Conservation (phyloP, 2,797 vertebrate genomes). For the Ctenopoma multispine region DNA sequence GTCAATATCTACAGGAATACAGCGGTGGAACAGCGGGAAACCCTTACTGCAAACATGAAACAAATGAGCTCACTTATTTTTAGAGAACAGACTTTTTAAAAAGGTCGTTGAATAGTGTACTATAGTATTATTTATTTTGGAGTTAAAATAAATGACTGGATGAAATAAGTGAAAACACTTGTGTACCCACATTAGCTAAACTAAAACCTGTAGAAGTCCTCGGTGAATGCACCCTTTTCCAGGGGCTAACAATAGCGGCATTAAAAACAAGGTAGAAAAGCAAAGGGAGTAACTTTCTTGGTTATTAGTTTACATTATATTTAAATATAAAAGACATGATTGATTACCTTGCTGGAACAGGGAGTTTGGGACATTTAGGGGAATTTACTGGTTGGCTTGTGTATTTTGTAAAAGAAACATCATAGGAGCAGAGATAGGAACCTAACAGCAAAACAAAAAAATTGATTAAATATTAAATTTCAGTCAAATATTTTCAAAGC, state of each 20-base stretch:
- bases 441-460: conserved; percentile 74
- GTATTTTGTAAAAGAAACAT: conserved; percentile 87
- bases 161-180: background rate
- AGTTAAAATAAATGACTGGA: background rate
- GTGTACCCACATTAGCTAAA: background rate
- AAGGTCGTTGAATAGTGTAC: background rate
- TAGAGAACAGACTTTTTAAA: background rate
- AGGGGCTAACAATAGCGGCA: background rate
- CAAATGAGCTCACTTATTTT: background rate
- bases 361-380: conserved; percentile 92
- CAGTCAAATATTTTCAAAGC: background rate
- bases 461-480: background rate
- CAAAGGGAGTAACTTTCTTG: background rate
- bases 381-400: conserved; percentile 72
- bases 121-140: background rate
- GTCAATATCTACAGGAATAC: conserved; percentile 90
- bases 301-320: background rate
- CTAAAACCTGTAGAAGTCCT: background rate
- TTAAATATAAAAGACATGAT: background rate
- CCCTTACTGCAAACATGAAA: conserved; percentile 77
- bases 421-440: conserved; percentile 92
- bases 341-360: conserved; percentile 91
- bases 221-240: background rate
- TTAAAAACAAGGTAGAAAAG: background rate
- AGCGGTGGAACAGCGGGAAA: conserved; percentile 94